A percentile compares a stretch with the other conserved stretches of the same genome.
Evolutionary conservation across 2,888 invertebrate species (phyloP).

Genomic region (Myopa tessellatipennis): DNA sequence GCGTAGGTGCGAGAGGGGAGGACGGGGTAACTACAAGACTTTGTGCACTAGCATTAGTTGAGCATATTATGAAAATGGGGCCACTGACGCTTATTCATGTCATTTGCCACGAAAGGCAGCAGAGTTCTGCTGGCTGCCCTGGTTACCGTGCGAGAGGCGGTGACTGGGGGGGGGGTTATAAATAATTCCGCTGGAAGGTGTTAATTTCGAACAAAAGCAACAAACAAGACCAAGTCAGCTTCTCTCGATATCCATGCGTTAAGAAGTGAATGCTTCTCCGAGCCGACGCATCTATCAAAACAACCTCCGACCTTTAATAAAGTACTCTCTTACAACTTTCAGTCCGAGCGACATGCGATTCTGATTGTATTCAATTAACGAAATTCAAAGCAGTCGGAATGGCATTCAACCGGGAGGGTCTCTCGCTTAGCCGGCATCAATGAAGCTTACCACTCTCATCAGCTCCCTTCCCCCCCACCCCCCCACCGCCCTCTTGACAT

Average conservation of each 20-base stretch:
- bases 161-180: no score
- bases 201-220: no score
- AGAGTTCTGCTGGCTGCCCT: background rate
- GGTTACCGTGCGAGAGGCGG: no score
- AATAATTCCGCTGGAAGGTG: no score
- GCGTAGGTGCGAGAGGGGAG: conserved; percentile 2
- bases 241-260: no score
- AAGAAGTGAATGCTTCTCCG: no score
- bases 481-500: no score
- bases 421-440: background rate
- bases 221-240: no score
- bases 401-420: background rate
- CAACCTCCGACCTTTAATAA: conserved; percentile 7
- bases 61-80: background rate
- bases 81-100: conserved; percentile 18
- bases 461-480: no score
- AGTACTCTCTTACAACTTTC: background rate
- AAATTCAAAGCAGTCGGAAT: background rate
- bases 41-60: no score
- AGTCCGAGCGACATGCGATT: background rate
- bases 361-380: conserved; percentile 6
- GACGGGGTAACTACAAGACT: background rate
- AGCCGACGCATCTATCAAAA: background rate
- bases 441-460: no score
- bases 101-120: background rate